phyloP scores from a whole-genome alignment of 1,140 invertebrate species.

The Drosophila pruinosa region DNA sequence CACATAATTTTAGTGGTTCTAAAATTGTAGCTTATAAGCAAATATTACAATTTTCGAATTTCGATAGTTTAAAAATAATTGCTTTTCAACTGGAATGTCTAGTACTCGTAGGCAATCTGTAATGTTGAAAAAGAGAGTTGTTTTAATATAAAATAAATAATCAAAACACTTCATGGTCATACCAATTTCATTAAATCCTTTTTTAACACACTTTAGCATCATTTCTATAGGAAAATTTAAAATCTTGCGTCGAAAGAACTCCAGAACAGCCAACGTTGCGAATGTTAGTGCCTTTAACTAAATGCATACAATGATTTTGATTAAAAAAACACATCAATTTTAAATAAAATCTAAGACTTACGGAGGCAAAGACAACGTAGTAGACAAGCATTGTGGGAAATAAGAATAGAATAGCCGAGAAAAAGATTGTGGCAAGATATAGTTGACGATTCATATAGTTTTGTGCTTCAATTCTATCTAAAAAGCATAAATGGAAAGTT shows the following conservation, averaged over 20 bases:
- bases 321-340: not conserved
- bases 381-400: slow-evolving; percentile 77
- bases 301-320: not conserved
- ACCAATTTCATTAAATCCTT: slow-evolving; percentile 58
- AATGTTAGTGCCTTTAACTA: slow-evolving; percentile 56
- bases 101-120: slow-evolving; percentile 51
- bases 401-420: slow-evolving; percentile 72
- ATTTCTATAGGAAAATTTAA: slow-evolving; percentile 83
- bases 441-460: slow-evolving; percentile 80
- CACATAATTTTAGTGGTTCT: not conserved
- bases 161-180: not conserved
- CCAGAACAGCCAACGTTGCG: slow-evolving; percentile 50
- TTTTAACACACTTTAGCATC: slow-evolving; percentile 59
- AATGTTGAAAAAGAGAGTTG: not conserved
- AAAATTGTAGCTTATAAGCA: slow-evolving; percentile 52
- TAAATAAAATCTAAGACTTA: slow-evolving; percentile 58
- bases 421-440: slow-evolving; percentile 78
- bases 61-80: slow-evolving; percentile 27
- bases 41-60: slow-evolving; percentile 34
- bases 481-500: not conserved
- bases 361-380: slow-evolving; percentile 76
- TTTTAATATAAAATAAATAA: not conserved
- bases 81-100: slow-evolving; percentile 29
- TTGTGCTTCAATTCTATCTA: slow-evolving; percentile 72
- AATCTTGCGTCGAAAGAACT: slow-evolving; percentile 62